A percentile compares a stretch with the other conserved stretches of the same genome.
Conservation (phyloP, 2,888 invertebrate genomes). For the Glomeris marginata region DNA sequence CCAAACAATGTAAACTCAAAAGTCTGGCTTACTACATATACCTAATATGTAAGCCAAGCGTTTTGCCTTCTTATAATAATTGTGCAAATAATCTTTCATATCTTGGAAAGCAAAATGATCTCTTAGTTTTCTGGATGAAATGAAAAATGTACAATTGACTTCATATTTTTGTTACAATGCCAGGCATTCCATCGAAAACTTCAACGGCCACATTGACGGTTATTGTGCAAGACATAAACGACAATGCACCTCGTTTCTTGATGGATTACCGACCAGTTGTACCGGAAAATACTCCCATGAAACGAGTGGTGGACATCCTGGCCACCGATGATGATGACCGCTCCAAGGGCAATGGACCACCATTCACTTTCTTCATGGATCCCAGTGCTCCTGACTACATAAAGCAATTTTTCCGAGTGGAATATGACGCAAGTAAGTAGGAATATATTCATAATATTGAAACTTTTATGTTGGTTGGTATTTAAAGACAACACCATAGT, state of each 20-base stretch:
- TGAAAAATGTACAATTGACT: neutral
- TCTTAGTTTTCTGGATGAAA: no score
- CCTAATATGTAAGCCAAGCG: no score
- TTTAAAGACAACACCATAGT: no score
- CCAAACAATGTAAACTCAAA: no score
- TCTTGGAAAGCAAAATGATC: no score
- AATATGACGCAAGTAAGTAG: constrained; percentile 80
- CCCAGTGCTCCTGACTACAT: constrained; percentile 88
- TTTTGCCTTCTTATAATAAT: no score
- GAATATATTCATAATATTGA: neutral
- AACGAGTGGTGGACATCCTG: constrained; percentile 80
- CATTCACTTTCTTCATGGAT: constrained; percentile 87
- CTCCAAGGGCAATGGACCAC: constrained; percentile 87
- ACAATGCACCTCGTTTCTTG: constrained; percentile 83
- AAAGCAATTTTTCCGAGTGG: constrained; percentile 85
- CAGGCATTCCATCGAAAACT: constrained; percentile 69
- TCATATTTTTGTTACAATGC: neutral
- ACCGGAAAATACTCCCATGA: constrained; percentile 80
- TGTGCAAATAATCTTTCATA: no score
- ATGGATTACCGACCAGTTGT: constrained; percentile 76
- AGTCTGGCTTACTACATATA: no score
- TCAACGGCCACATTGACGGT: constrained; percentile 87
- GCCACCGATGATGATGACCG: constrained; percentile 89
- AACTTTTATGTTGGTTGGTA: no score
- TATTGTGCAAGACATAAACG: constrained; percentile 88